A percentile compares a stretch with the other conserved stretches of the same genome.
These are phyloP conservation scores for Paramisgurnus dabryanus DNA, from an alignment of 2,113 vertebrate species.

Conservation along the genomic window DNA sequence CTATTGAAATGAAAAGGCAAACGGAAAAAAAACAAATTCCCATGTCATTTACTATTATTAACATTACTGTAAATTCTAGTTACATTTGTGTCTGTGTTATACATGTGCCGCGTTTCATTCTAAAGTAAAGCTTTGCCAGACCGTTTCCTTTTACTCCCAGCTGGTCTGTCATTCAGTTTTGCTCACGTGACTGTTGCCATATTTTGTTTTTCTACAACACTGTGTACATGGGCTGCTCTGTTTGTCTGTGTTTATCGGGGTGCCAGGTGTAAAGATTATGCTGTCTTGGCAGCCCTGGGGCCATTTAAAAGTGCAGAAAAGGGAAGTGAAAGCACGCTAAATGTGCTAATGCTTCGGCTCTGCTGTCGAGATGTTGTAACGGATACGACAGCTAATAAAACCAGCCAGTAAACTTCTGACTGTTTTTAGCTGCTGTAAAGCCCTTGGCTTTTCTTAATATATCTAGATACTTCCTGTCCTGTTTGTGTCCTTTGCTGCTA, in stretches of 20 bases:
- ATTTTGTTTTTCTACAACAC: slow-evolving; percentile 22
- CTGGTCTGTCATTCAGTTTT: not conserved
- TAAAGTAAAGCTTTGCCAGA: not conserved
- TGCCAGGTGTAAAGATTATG: slow-evolving; percentile 22
- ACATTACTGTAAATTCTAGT: not conserved
- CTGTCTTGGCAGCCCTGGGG: not conserved
- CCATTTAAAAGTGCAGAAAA: not conserved
- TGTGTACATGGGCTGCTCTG: not conserved
- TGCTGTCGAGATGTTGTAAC: slow-evolving; percentile 13
- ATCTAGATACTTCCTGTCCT: not conserved
- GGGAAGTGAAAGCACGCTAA: not conserved
- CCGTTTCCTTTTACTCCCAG: not conserved
- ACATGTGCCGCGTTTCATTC: not conserved
- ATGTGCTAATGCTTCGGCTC: slow-evolving; percentile 5
- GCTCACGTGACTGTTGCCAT: slow-evolving; percentile 15
- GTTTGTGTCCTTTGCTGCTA: not conserved
- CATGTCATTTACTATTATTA: not conserved
- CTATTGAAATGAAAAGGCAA: no score
- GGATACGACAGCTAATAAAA: slow-evolving; percentile 13
- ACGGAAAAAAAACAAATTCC: no score
- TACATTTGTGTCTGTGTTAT: not conserved
- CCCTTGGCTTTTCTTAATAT: not conserved
- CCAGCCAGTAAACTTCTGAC: not conserved
- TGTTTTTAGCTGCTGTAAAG: not conserved
- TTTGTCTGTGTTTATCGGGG: slow-evolving; percentile 5